phyloP scores from a whole-genome alignment of 2,113 vertebrate genomes.

The Dipodomys merriami region DNA sequence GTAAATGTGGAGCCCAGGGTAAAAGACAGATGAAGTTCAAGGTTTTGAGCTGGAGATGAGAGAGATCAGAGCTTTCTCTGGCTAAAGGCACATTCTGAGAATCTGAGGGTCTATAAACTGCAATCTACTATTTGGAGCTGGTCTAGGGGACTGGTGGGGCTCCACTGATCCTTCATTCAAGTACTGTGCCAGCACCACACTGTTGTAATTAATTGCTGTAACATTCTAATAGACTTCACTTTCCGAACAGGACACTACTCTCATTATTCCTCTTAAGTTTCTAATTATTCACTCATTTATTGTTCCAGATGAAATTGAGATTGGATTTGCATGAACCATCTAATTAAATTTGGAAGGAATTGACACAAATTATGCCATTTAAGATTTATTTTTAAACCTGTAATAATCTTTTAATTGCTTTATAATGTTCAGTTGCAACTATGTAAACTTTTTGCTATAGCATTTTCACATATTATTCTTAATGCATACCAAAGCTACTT shows the following conservation, averaged over 20 bases:
- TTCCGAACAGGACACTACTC: background rate
- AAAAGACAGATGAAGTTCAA: background rate
- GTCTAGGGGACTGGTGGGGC: background rate
- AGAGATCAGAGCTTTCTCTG: background rate
- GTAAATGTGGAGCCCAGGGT: background rate
- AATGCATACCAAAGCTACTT: conserved; percentile 27
- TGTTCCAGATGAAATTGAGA: conserved; percentile 59
- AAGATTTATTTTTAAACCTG: conserved; percentile 46
- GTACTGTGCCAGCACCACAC: background rate
- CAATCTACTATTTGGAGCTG: background rate
- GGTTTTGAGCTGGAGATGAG: background rate
- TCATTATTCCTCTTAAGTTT: conserved; percentile 11
- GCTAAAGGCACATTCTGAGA: background rate
- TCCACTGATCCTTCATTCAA: background rate
- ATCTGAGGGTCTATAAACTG: background rate
- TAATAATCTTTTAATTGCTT: conserved; percentile 52
- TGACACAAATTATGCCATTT: conserved; percentile 59
- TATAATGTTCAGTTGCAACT: conserved; percentile 48
- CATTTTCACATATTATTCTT: conserved; percentile 30
- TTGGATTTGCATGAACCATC: conserved; percentile 54
- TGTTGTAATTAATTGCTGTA: background rate
- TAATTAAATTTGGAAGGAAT: conserved; percentile 63
- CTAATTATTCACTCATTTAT: conserved; percentile 37
- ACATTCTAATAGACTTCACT: background rate
- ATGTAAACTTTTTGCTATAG: background rate